A percentile compares a stretch with the other conserved stretches of the same genome.
Evolutionary conservation across 1,140 invertebrate species (phyloP).

Genomic region (Littorina saxatilis): DNA sequence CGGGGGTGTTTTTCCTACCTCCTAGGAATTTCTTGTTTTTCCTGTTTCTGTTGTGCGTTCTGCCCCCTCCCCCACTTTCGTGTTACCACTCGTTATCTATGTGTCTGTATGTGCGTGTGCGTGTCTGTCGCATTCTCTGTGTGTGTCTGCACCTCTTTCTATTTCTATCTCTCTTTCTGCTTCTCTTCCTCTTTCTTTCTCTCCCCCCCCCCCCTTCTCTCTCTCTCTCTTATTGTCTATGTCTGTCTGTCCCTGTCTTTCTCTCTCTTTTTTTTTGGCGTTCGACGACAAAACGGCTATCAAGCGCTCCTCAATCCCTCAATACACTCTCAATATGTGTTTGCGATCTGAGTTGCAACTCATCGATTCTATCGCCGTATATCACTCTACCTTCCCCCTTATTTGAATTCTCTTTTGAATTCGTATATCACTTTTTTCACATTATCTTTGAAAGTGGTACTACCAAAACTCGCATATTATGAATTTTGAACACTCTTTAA

Average conservation of each 20-base stretch:
- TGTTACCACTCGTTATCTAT: not conserved
- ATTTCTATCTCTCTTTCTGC: not conserved
- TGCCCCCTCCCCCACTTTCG: not conserved
- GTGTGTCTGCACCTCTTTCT: not conserved
- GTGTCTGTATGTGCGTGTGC: not conserved
- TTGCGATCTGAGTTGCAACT: no score
- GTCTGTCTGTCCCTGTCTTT: no score
- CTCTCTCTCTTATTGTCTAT: not conserved
- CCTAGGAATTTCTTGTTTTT: no score
- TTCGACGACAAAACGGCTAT: no score
- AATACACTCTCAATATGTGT: no score
- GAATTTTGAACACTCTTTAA: no score
- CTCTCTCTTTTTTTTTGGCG: no score
- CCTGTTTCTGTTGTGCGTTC: not conserved
- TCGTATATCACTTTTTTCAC: not conserved
- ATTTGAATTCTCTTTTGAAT: not conserved
- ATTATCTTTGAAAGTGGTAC: not conserved
- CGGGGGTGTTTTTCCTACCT: no score
- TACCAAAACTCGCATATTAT: not conserved
- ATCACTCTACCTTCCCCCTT: not conserved
- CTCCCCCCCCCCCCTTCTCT: not conserved
- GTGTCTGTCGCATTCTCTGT: not conserved
- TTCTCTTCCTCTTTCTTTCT: not conserved
- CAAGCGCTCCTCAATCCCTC: no score
- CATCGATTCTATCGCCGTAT: not conserved